Evolutionary conservation across 2,888 invertebrate species (phyloP), one percentile per base, ranked within the genome.

Genomic region (Cremastobaeus sp.): DNA sequence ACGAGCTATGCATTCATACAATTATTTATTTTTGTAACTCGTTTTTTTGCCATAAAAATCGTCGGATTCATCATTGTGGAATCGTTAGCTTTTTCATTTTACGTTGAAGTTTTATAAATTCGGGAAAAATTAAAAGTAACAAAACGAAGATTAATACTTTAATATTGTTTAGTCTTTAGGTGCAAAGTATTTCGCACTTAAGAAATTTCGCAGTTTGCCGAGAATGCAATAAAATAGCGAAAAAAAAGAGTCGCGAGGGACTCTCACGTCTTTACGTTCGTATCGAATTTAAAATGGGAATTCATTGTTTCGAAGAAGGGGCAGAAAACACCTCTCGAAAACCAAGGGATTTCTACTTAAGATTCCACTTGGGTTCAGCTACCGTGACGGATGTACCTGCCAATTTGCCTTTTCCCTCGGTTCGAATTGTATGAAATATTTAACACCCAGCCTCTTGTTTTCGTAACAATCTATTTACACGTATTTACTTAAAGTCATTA

Each of bases 231-330:
- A 50, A 65, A 45, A 45, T 45, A 3, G 1, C 14, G 12, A 64
- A 45, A 54, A 57, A 39, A 34, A 21, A 15, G 20, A 8, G 32
- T 20, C 50, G 34, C 43, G n/a, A 73, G 77, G 77, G 77, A 76
- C 76, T 73, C 74, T 79, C 80, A 79, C 80, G 81, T 79, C 71
- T 69, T 41, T 45, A 57, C 76, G 78, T 69, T 59, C 52, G 59
- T 68, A 73, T 76, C 71, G 78, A 79, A 82, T 83, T 80, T 76
- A 66, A 81, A 82, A 78, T 80, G 76, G 75, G 64, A 80, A 79
- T 81, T 78, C 70, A 78, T 66, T 54, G 76, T 62, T 83, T 82
- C 81, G 77, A 50, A 71, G 81, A 82, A 83, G 79, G 77, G 76
- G 77, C 68, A 66, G 72, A 70, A 41, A 74, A 70, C 79, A 75